Percentiles rank a stretch among this genome's conserved stretches.
These are phyloP conservation scores for Anguilla marmorata DNA, from an alignment of 2,797 vertebrate genomes.

Conservation along the genomic window DNA sequence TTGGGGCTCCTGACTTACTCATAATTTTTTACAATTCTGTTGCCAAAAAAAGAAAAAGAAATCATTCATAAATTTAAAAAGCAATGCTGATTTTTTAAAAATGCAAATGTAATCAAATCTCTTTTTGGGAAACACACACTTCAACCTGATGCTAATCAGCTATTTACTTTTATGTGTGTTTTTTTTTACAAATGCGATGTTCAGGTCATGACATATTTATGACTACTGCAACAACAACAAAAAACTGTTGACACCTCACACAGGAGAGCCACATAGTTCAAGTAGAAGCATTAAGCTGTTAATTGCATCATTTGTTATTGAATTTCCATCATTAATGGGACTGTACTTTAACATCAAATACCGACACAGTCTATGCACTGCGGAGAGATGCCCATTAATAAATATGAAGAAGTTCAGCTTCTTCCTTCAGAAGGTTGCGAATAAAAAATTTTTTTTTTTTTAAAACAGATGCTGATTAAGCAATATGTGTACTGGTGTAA, in stretches of 20 bases:
- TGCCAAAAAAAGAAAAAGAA: neutral
- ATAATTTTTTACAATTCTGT: neutral
- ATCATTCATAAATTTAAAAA: neutral
- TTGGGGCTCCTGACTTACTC: neutral
- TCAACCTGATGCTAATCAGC: neutral
- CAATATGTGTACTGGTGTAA: neutral
- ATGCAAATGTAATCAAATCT: neutral
- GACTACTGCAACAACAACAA: neutral
- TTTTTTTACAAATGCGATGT: neutral
- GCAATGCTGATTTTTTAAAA: neutral
- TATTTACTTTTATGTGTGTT: neutral
- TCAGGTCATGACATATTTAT: slow-evolving; percentile 1
- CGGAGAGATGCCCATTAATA: neutral
- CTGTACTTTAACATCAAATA: neutral
- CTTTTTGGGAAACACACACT: neutral
- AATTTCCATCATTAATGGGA: neutral
- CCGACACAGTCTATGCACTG: neutral
- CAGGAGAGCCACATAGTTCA: neutral
- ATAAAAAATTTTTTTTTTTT: neutral
- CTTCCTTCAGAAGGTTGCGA: neutral
- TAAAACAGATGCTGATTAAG: neutral
- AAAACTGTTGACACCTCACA: neutral
- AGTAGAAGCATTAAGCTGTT: neutral
- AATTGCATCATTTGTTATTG: neutral
- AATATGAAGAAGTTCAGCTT: neutral